These are phyloP conservation scores for Cassiopea andromeda DNA, from an alignment of 30 jellyfish, hydroid and myxozoan genomes.

Conservation along the genomic window DNA sequence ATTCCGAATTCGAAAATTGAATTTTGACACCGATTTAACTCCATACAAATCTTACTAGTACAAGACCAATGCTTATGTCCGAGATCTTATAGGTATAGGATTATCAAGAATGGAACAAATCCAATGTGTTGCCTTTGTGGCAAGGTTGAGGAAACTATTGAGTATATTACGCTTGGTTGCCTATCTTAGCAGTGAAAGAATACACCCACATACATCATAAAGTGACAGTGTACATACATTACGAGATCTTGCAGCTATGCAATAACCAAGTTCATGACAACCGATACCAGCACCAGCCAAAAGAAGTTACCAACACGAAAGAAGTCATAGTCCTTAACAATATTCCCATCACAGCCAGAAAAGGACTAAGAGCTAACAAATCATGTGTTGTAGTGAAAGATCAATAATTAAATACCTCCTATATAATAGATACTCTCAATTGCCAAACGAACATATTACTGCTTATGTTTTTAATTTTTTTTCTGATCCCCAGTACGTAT, in stretches of 20 bases:
- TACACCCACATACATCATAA: neutral
- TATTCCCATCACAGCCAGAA: neutral
- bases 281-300: neutral
- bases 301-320: neutral
- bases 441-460: too few relatives aligned
- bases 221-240: neutral
- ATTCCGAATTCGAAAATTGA: too few relatives aligned
- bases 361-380: slow-evolving; percentile 6
- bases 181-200: neutral
- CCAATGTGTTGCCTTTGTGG: neutral
- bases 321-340: neutral
- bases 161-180: neutral
- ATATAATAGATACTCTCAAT: neutral
- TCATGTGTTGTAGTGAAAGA: neutral
- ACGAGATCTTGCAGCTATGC: neutral
- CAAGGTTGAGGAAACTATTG: neutral
- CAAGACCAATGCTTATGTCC: neutral
- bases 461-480: neutral
- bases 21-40: too few relatives aligned
- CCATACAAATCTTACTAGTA: neutral
- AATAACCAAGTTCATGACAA: neutral
- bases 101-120: neutral
- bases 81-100: neutral
- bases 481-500: too few relatives aligned
- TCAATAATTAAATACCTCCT: neutral